A percentile compares a stretch with the other conserved stretches of the same genome.
phyloP scores from a whole-genome alignment of 2,113 vertebrate genomes.

The Pyrgilauda ruficollis region DNA sequence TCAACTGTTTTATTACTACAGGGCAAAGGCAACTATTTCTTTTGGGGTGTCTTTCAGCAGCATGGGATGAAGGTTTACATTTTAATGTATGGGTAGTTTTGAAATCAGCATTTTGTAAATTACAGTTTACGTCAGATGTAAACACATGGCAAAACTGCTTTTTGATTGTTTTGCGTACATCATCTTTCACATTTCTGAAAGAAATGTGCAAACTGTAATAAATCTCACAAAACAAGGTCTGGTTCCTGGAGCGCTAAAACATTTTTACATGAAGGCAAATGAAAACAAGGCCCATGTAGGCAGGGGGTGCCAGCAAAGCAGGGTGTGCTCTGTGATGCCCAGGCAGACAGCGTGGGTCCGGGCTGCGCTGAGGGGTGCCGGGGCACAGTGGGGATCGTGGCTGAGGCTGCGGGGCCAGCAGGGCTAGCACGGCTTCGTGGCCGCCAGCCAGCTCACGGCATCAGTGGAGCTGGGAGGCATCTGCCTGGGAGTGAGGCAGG shows the following conservation, averaged over 20 bases:
- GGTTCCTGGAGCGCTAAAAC: background rate
- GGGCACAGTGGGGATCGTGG: background rate
- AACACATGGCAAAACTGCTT: background rate
- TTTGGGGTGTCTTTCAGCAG: background rate
- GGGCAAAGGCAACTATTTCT: conserved; percentile 21
- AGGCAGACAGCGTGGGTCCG: background rate
- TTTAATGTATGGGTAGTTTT: background rate
- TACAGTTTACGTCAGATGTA: background rate
- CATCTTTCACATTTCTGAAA: background rate
- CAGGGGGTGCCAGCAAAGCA: background rate
- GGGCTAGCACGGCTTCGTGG: rapidly evolving
- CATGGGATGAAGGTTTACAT: background rate
- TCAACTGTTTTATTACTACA: background rate
- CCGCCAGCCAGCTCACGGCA: background rate
- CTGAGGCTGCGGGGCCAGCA: background rate
- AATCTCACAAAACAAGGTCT: background rate
- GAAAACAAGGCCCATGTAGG: background rate
- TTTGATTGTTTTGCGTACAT: background rate
- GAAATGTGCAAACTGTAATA: background rate
- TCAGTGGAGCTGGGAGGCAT: background rate
- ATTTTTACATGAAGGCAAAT: background rate
- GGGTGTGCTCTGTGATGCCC: background rate
- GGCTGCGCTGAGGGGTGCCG: background rate
- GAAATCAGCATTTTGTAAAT: background rate
- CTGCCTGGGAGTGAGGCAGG: background rate